Base-by-base conservation (phyloP, 2,888 invertebrate species). In the Eristalinus aeneus region DNA sequence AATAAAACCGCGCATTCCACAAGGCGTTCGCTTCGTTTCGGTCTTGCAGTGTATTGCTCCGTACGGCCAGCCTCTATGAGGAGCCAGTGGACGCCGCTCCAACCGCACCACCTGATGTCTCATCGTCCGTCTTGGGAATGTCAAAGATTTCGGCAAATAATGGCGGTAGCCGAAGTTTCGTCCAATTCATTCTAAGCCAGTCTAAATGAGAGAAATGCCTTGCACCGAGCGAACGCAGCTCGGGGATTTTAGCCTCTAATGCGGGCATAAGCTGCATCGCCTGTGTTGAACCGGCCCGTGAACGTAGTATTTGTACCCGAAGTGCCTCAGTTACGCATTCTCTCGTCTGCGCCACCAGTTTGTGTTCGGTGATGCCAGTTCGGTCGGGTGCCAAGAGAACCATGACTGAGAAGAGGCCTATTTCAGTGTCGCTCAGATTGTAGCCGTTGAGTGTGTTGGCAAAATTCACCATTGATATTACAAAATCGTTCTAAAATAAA, bases 121-220 rank as follows among this genome's bases (percentile, higher is more conserved):
- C 96, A 90, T 96, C 96, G 91, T 96, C 96, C 90, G 95, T 94
- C 92, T 96, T 97, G 89, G 98, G 97, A 93, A 99, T 98, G 94
- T 99, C 98, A 93, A 98, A 99, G 90, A 98, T 98, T 93, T 99
- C 99, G 39, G 98, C 96, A 93, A 98, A 99, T 74, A 99, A 95
- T 2, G 98, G 98, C 63, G 98, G 98, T 89, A 98, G 94, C 87
- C 96, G 94, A 80, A 97, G 94, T 90, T 95, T 95, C 80, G 95
- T 95, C 98, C 98, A 98, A 93, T 97, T 96, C 90, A 96, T 94
- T 89, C 98, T 95, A 93, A 97, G 98, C 98, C 98, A 99, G 91
- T 96, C 95, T 90, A 98, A 94, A 90, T 97, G 95, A 88, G 96
- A 95, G 89, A 95, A 95, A 93, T 98, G 98, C 88, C 96, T 96